Evolutionary conservation across 2,113 vertebrate genomes (phyloP).

Genomic region (Fulica atra): DNA sequence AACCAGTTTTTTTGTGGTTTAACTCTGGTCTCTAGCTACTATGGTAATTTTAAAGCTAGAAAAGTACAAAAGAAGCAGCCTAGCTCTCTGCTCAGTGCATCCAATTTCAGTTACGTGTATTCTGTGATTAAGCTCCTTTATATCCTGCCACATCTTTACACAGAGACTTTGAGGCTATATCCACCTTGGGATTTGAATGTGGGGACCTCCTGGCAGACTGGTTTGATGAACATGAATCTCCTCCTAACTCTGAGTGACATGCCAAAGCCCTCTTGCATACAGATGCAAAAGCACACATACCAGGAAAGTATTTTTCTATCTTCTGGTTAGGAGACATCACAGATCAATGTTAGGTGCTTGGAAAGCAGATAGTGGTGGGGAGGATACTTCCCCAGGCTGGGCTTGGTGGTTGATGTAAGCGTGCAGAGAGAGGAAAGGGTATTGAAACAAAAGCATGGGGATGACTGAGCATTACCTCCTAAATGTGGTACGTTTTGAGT

Average conservation of each 20-base stretch:
- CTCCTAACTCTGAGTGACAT: accelerated
- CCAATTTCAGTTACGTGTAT: neutral
- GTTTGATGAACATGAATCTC: neutral
- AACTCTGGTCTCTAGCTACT: neutral
- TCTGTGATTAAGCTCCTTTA: neutral
- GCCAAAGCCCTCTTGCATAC: neutral
- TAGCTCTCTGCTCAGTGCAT: neutral
- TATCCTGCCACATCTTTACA: neutral
- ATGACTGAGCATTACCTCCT: neutral
- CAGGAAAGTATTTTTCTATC: accelerated
- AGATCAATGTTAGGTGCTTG: neutral
- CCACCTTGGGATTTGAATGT: neutral
- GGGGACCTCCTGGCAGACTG: neutral
- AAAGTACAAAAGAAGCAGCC: neutral
- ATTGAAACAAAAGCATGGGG: neutral
- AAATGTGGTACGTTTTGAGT: neutral
- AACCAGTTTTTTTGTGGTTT: neutral
- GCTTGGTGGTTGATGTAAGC: neutral
- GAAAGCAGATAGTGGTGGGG: neutral
- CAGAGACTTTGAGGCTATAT: neutral
- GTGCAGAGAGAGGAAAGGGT: neutral
- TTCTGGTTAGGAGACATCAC: neutral
- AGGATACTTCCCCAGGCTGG: neutral
- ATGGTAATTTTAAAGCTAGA: neutral
- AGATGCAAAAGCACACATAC: neutral